Base-by-base conservation (phyloP, 2,797 vertebrate genomes). In the Steatocranus sp. region DNA sequence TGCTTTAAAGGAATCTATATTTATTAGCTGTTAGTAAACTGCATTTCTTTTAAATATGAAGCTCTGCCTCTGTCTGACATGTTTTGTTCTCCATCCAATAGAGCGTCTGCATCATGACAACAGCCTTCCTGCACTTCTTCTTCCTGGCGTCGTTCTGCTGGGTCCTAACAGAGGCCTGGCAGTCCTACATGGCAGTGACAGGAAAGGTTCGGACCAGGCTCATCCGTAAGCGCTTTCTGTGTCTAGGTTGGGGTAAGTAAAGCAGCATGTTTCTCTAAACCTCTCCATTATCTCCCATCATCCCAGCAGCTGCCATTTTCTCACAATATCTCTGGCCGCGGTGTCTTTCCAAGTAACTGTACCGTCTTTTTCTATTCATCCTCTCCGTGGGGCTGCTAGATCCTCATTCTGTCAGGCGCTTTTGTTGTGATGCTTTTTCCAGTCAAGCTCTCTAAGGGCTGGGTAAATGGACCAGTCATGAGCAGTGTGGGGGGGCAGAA, bases 91-190 rank as follows among this genome's bases (percentile, higher is more conserved):
- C 83, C 11, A 66, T n/a, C 86, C 90, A 82, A 86, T 91, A 99
- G 99, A 97, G 97, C 10, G 97, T 99, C 91, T 99, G 99, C 92
- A 96, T 98, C 82, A 98, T 99, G 96, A 99, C 98, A 23, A 99
- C 99, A 3, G 99, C 98, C 63, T 99, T 99, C 93, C 97, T 99
- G 90, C 99, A 99, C 96, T 99, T 99, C 96, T 99, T 99, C 96
- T 99, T 99, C 95, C 94, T 99, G 96, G 99, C 99, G 73, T 99
- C 99, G 4, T 99, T 99, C 96, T 99, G 99, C 95, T 99, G 99
- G 99, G 99, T 99, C 87, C 96, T 99, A 96, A 99, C 99, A 23
- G 99, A 99, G 95, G 99, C 99, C 81, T 99, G 99, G 99, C 99
- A 99, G 96, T 99, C 98, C 73, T 99, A 99, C 92, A 99, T 99